phyloP scores from a whole-genome alignment of 2,888 invertebrate genomes.

The Parelbella ahira region DNA sequence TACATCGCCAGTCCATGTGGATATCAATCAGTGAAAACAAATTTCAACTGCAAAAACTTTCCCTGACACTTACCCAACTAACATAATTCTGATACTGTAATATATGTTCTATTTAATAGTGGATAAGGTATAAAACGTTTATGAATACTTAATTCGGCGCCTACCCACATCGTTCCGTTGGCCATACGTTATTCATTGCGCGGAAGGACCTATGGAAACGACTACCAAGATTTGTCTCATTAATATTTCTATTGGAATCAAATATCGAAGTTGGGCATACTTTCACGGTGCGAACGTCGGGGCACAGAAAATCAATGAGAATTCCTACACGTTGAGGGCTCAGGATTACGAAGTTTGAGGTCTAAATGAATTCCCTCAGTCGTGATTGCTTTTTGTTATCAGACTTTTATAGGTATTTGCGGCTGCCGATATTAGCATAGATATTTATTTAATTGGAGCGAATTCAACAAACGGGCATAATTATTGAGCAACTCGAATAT shows the following conservation, averaged over 20 bases:
- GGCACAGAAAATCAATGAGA: constrained; percentile 31
- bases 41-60: constrained; percentile 17
- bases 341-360: constrained; percentile 29
- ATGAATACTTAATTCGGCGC: neutral
- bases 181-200: constrained; percentile 10
- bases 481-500: too few species aligned
- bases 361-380: constrained; percentile 29
- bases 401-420: constrained; percentile 18
- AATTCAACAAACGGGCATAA: too few species aligned
- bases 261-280: constrained; percentile 61
- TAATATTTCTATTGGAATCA: constrained; percentile 59
- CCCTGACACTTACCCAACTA: constrained; percentile 1
- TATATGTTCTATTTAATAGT: neutral
- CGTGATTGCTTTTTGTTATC: constrained; percentile 30
- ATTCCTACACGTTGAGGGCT: constrained; percentile 30
- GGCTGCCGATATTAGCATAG: constrained; percentile 1
- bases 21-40: constrained; percentile 11
- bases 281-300: constrained; percentile 55
- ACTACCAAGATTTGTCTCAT: constrained; percentile 54
- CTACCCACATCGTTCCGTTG: constrained; percentile 7
- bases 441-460: neutral
- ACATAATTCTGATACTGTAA: neutral
- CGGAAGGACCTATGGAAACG: constrained; percentile 29
- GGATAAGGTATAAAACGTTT: neutral
- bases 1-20: too few species aligned